Percentiles rank a stretch among this genome's conserved stretches.
phyloP scores from a whole-genome alignment of 2,888 invertebrate species.

The Drosophila barbarae region DNA sequence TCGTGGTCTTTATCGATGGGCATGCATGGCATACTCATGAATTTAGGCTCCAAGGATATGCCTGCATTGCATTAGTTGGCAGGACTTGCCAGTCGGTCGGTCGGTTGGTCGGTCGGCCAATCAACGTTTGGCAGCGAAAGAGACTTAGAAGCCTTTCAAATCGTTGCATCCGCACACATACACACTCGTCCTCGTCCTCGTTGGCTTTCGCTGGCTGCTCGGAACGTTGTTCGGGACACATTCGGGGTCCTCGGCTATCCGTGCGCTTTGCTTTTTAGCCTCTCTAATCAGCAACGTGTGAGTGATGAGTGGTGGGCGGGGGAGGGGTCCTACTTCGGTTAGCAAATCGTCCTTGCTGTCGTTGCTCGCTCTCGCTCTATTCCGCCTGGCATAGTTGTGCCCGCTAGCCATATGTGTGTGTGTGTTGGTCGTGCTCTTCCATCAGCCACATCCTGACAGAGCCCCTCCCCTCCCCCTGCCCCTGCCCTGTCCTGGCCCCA shows the following conservation, averaged over 20 bases:
- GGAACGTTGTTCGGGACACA: conserved; percentile 21
- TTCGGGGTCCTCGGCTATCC: conserved; percentile 40
- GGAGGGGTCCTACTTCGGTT: conserved; percentile 58
- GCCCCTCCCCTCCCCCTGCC: too few relatives aligned
- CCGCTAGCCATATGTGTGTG: conserved; percentile 8
- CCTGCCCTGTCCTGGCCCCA: too few relatives aligned
- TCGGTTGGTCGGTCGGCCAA: conserved; percentile 42
- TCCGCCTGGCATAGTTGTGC: conserved; percentile 24
- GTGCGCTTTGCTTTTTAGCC: conserved; percentile 39
- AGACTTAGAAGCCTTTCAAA: conserved; percentile 66
- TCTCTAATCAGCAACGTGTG: conserved; percentile 33
- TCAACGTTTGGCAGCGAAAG: conserved; percentile 54
- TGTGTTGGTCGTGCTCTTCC: conserved; percentile 24
- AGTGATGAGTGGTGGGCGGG: neutral
- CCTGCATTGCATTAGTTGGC: conserved; percentile 21
- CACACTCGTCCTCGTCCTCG: conserved; percentile 36
- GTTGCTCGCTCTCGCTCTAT: conserved; percentile 40
- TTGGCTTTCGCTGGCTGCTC: conserved; percentile 11
- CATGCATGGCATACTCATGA: conserved; percentile 56
- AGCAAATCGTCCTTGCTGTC: conserved; percentile 61
- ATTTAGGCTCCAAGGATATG: neutral
- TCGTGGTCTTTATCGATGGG: conserved; percentile 46
- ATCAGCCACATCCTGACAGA: conserved; percentile 19
- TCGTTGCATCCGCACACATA: conserved; percentile 59
- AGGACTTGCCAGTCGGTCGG: conserved; percentile 35